phyloP scores from a whole-genome alignment of 2,113 vertebrate genomes.

The Erythrolamprus reginae region DNA sequence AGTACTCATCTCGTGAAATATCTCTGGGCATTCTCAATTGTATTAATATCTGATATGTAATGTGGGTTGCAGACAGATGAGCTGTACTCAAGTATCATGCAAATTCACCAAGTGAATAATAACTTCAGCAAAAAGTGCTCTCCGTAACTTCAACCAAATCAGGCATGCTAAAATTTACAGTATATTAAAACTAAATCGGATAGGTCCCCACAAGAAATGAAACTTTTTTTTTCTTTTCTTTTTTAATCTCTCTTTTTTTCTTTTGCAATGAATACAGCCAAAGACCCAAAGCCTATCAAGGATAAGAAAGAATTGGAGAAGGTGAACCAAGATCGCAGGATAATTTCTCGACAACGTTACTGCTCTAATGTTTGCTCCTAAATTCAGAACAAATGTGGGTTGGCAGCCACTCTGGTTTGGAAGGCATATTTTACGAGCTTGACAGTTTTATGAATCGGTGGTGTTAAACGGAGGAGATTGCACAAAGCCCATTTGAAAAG shows the following conservation, averaged over 20 bases:
- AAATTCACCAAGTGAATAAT: not conserved
- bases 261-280: not conserved
- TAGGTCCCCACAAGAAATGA: not conserved
- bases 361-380: not conserved
- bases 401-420: not conserved
- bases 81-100: not conserved
- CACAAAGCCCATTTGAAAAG: not conserved
- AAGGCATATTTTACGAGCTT: rapidly evolving
- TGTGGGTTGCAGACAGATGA: no score
- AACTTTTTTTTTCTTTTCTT: not conserved
- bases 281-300: not conserved
- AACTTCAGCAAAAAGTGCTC: not conserved
- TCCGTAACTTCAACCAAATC: not conserved
- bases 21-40: no score
- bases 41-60: no score
- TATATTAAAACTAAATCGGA: not conserved
- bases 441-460: not conserved
- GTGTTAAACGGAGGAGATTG: not conserved
- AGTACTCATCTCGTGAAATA: no score
- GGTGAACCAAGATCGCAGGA: not conserved
- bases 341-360: not conserved
- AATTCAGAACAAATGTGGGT: slow-evolving; percentile 13
- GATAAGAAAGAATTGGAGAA: slow-evolving; percentile 1
- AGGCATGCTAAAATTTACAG: not conserved
- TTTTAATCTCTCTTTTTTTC: not conserved